Percentiles rank a stretch among this genome's conserved stretches.
Conservation (phyloP, 2,888 invertebrate species). For the Eremobia ochroleuca region DNA sequence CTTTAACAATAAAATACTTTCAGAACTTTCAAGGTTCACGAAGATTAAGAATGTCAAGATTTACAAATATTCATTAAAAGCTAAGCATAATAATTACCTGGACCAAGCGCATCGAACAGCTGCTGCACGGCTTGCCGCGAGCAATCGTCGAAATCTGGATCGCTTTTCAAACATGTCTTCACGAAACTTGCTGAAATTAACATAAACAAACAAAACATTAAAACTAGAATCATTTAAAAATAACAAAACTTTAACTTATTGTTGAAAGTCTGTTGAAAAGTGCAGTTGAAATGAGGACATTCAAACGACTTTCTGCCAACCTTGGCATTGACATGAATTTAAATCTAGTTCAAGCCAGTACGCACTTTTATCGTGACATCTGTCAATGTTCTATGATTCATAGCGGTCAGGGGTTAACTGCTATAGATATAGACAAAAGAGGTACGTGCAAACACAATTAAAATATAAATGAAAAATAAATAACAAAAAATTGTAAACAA, state of each 20-base stretch:
- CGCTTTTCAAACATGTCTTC: slow-evolving; percentile 92
- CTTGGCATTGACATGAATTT: slow-evolving; percentile 63
- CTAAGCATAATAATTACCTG: slow-evolving; percentile 79
- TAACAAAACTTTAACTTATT: not conserved
- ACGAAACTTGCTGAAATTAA: slow-evolving; percentile 93
- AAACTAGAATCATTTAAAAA: not conserved
- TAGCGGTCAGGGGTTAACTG: not conserved
- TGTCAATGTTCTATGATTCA: slow-evolving; percentile 18
- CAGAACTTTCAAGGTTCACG: not conserved
- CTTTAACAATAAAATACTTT: not conserved
- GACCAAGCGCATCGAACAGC: slow-evolving; percentile 92
- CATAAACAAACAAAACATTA: slow-evolving; percentile 40
- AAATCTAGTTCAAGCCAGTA: slow-evolving; percentile 34
- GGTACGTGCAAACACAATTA: too few relatives aligned
- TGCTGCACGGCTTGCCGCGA: slow-evolving; percentile 93
- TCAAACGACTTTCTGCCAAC: slow-evolving; percentile 41
- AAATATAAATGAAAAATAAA: slow-evolving; percentile 1
- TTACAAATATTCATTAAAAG: not conserved
- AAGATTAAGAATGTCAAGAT: not conserved
- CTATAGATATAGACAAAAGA: not conserved
- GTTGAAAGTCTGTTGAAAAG: not conserved
- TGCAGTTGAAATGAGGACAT: slow-evolving; percentile 6
- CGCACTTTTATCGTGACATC: slow-evolving; percentile 28
- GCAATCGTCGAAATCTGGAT: slow-evolving; percentile 92
- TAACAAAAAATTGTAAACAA: not conserved